Conservation (phyloP, 2,888 invertebrate species). For the Chrysolina haemoptera region DNA sequence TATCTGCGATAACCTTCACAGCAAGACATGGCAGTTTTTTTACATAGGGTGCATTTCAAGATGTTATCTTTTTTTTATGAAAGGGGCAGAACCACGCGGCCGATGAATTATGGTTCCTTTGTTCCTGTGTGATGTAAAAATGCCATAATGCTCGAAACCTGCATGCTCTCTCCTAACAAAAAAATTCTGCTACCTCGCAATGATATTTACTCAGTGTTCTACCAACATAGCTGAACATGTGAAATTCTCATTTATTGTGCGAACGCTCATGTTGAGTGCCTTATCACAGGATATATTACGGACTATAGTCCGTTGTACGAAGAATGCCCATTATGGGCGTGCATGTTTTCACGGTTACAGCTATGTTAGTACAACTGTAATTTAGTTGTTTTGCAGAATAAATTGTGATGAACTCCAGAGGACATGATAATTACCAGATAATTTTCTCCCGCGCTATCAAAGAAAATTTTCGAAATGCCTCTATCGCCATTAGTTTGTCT, state of each 20-base stretch:
- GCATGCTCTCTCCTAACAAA: not conserved
- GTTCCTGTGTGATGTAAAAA: not conserved
- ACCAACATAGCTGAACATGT: too few species aligned
- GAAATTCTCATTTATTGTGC: too few species aligned
- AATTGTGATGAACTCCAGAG: not conserved
- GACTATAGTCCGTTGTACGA: too few species aligned
- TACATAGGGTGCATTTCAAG: not conserved
- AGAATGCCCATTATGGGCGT: too few species aligned
- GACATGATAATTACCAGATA: not conserved
- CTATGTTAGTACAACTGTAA: too few species aligned
- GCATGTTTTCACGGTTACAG: too few species aligned
- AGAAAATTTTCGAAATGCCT: too few species aligned
- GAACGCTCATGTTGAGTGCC: too few species aligned
- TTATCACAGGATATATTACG: too few species aligned
- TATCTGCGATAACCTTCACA: not conserved
- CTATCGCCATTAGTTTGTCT: too few species aligned
- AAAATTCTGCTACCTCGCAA: not conserved
- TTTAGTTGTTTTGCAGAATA: not conserved
- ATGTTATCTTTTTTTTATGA: conserved; percentile 25
- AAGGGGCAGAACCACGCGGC: conserved; percentile 21
- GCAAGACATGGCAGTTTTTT: not conserved
- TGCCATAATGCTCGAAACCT: not conserved
- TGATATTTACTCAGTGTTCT: too few species aligned
- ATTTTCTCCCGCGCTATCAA: too few species aligned
- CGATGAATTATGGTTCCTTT: not conserved